Conservation (phyloP, 2,113 vertebrate species). For the Leptobrachium leishanense region DNA sequence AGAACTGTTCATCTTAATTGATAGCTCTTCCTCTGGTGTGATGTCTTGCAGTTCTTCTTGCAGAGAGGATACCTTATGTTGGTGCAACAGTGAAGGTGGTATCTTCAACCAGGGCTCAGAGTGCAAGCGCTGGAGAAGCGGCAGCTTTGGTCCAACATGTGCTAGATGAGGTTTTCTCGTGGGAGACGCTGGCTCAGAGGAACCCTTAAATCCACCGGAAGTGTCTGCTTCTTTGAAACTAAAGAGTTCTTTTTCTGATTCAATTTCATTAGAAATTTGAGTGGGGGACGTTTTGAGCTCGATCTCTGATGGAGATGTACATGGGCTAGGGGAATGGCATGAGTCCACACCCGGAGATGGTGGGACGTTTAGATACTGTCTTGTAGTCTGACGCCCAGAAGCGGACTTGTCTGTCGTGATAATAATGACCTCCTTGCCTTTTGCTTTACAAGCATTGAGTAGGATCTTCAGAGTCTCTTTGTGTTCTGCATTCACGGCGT, state of each 20-base stretch:
- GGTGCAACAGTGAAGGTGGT: slow-evolving; percentile 66
- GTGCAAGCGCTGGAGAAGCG: slow-evolving; percentile 64
- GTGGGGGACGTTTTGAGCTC: slow-evolving; percentile 63
- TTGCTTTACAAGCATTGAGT: slow-evolving; percentile 79
- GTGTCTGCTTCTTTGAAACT: slow-evolving; percentile 63
- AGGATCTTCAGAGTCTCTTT: slow-evolving; percentile 78
- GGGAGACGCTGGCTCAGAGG: slow-evolving; percentile 62
- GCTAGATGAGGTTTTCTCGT: slow-evolving; percentile 57
- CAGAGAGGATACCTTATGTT: slow-evolving; percentile 71
- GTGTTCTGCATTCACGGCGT: slow-evolving; percentile 82
- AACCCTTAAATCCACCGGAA: slow-evolving; percentile 35
- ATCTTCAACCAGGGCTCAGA: slow-evolving; percentile 75
- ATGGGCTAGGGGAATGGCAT: slow-evolving; percentile 52
- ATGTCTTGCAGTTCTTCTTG: slow-evolving; percentile 71
- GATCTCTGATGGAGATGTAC: slow-evolving; percentile 67
- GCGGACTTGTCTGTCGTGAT: slow-evolving; percentile 79
- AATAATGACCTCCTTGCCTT: slow-evolving; percentile 91
- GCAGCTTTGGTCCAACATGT: slow-evolving; percentile 56
- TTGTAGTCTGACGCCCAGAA: slow-evolving; percentile 76
- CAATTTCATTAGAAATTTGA: slow-evolving; percentile 54
- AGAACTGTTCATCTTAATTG: slow-evolving; percentile 63
- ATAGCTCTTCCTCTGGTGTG: slow-evolving; percentile 70
- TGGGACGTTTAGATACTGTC: slow-evolving; percentile 82
- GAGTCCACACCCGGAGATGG: slow-evolving; percentile 71
- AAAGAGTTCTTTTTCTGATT: slow-evolving; percentile 61